Evolutionary conservation across 2,797 vertebrate species (phyloP), one percentile per base, ranked within the genome.

Genomic region (Choloepus didactylus): DNA sequence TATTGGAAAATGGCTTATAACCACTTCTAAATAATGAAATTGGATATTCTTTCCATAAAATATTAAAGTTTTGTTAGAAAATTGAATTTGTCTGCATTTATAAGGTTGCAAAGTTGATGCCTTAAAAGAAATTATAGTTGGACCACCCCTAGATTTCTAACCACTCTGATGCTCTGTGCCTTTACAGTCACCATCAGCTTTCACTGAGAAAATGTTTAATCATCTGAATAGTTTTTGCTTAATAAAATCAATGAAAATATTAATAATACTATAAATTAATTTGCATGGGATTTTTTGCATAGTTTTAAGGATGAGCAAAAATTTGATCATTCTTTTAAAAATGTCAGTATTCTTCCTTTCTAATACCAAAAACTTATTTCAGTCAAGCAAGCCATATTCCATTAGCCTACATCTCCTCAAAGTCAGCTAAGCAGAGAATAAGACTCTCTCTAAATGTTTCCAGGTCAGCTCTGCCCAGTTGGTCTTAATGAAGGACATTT

Each of bases 321-420:
- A 59, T 56, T 75, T 79, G 35, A 27, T 1, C 46, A 91, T 79
- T 56, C 9, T 93, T 94, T 88, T 38, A 46, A 76, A 95, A 90
- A 15, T 82, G 38, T n/a, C 5, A 83, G 1, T 82, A 75, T 54
- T 95, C 18, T 70, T 59, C 41, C 9, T 19, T 62, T 70, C 31
- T 66, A 84, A 90, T 18, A 9, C 21, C 15, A 76, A 82, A 49
- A 91, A 35, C 21, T 67, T 67, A 31, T 64, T 70, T 87, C 79
- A 49, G 59, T 75, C 14, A 83, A 67, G 46, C 23, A 92, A 49
- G 31, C 92, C 70, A 86, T 49, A 69, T 83, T 83, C 27, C 27
- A 70, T 75, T 75, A 96, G 4, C n/a, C 41, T 84, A 3, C 69
- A 11, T 66, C 69, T 77, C 19, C n/a, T 80, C 31, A 75, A 86